Evolutionary conservation across 1,140 invertebrate species (phyloP).

Genomic region (Caenorhabditis briggsae): DNA sequence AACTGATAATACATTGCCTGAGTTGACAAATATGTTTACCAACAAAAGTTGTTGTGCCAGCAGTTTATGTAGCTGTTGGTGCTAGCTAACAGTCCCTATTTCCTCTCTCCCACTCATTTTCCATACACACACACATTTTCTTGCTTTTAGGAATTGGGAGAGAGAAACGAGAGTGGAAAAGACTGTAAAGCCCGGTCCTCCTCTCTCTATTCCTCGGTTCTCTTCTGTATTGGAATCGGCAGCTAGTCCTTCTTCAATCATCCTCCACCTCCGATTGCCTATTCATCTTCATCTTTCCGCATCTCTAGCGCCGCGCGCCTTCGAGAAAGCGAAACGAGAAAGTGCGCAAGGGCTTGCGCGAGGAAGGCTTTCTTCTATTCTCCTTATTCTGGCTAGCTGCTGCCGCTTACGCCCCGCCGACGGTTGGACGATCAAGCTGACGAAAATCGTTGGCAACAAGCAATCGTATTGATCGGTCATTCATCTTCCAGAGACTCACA

Average conservation of each 20-base stretch:
- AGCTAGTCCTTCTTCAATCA: conserved; percentile 32
- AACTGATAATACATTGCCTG: not conserved
- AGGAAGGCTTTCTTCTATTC: conserved; percentile 26
- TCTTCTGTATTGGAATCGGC: conserved; percentile 26
- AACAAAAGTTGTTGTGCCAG: not conserved
- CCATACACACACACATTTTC: not conserved
- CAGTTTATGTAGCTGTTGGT: not conserved
- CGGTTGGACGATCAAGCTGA: conserved; percentile 42
- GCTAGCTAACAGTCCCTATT: not conserved
- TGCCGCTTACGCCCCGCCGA: conserved; percentile 43
- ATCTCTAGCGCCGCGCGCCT: conserved; percentile 47
- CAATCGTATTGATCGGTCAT: conserved; percentile 1
- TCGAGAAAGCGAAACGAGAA: conserved; percentile 48
- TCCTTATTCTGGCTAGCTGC: conserved; percentile 29
- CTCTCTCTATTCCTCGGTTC: conserved; percentile 34
- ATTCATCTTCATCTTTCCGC: conserved; percentile 49
- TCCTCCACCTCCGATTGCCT: conserved; percentile 20
- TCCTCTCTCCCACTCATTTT: not conserved
- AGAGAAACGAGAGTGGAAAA: conserved; percentile 3
- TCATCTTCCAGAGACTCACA: not conserved
- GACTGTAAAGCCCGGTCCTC: conserved; percentile 50
- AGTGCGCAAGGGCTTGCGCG: conserved; percentile 33
- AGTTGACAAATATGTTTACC: conserved; percentile 11
- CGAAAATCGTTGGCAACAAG: conserved; percentile 37
- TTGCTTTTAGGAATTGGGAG: conserved; percentile 19